Base-by-base conservation (phyloP, 2,113 vertebrate species). In the rat (Rattus norvegicus) region DNA sequence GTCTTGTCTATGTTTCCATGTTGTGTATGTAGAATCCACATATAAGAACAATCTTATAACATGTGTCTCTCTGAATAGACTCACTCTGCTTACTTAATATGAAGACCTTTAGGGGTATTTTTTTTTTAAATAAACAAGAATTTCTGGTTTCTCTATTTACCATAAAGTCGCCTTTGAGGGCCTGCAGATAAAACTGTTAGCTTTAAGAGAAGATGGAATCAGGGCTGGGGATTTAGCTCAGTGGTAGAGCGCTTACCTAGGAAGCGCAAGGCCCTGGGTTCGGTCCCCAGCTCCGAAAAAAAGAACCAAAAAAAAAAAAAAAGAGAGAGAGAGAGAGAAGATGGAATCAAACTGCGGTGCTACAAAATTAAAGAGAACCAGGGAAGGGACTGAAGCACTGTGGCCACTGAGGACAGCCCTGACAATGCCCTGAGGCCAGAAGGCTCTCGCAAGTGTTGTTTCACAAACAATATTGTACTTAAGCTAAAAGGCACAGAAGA, bases 311-410 rank as follows among this genome's bases (percentile, higher is more conserved):
- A n/a, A n/a, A n/a, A n/a, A n/a, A n/a, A n/a, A n/a, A n/a, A n/a
- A n/a, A n/a, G n/a, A n/a, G n/a, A n/a, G n/a, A n/a, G n/a, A n/a
- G n/a, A n/a, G n/a, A 76, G 39, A 61, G 30, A 30, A 75, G 39
- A 43, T 0, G 7, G 28, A 4, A 20, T 5, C 20, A 30, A 59
- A 11, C 1, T 7, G 3, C 2, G 24, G 47, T 12, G 13, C 2
- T 1, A 47, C 56, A 39, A 28, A 75, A 36, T 33, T 5, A 1
- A 5, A 54, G 69, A 49, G 28, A 47, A 33, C 77, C 7, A 65
- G 28, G 22, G n/a, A 1, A 17, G 20, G 9, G 70, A n/a, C 0
- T 5, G 33, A 54, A 56, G 1, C 59, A 12, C 22, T 4, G 28
- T 26, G 7, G 12, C 12, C 20, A 1, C 17, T 4, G 3, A 2